Base-by-base conservation (phyloP, 2,113 vertebrate species). In the Oncorhynchus keta region DNA sequence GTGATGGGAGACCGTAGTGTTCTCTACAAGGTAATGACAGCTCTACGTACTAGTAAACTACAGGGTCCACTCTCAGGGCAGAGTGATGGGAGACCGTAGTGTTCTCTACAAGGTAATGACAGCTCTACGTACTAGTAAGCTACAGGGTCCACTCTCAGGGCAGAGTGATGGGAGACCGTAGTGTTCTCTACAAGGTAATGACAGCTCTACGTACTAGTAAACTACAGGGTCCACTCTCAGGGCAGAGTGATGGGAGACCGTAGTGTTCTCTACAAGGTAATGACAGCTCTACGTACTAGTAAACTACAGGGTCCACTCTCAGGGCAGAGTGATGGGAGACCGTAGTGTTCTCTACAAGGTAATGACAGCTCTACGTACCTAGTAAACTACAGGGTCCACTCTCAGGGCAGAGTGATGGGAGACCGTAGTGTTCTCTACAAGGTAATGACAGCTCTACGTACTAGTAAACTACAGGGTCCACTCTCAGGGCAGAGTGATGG, bases 301-400 rank as follows among this genome's bases (percentile, higher is more conserved):
- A 9, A 39, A 39, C 39, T 39, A 9, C 7, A 39, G 39, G 8
- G 39, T 39, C 1, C 39, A 39, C 39, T 9, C 39, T 39, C 39
- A 39, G 88, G 98, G 98, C 76, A 93, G 98, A 0, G 97, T 99
- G 30, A 99, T 99, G 97, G 98, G 98, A 1, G 98, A 99, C 81
- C 97, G 98, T 61, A 99, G 98, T 0, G 98, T 99, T 51, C 97
- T 99, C 26, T 99, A 99, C 59, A 99, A 99, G 96, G 98, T 99
- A 88, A 11, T 12, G 9, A 45, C 39, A 3, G 9, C 9, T 45
- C 39, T 3, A 39, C 39, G 24, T 24, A 24, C 24, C n/a, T 24
- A 24, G 24, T 24, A 1, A 24, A 24, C 24, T 24, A 24, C 24
- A 24, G 24, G 24, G 98, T 99, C 22, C 98, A 99, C 80, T 99